Conservation (phyloP, 1,140 invertebrate species). For the Vanessa tameamea region DNA sequence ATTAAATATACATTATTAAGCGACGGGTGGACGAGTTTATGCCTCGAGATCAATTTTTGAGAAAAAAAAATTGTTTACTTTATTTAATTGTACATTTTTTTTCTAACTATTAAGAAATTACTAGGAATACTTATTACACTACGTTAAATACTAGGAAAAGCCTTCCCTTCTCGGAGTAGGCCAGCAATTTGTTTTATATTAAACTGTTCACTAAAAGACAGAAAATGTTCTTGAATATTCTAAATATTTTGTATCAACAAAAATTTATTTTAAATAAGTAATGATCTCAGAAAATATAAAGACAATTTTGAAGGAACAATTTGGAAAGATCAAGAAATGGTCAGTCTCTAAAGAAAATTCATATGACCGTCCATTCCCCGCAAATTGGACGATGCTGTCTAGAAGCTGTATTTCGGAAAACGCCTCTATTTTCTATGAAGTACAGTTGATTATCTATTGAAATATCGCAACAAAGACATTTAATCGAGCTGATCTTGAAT, state of each 20-base stretch:
- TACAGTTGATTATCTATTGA: slow-evolving; percentile 9
- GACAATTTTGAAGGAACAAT: slow-evolving; percentile 25
- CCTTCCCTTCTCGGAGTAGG: too few species aligned
- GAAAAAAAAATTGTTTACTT: too few species aligned
- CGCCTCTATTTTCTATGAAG: neutral
- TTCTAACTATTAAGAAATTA: too few species aligned
- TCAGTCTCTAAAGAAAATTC: slow-evolving; percentile 33
- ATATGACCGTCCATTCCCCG: slow-evolving; percentile 24
- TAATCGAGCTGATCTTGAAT: neutral
- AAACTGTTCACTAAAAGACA: too few species aligned
- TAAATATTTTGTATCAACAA: slow-evolving; percentile 2
- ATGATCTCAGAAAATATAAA: slow-evolving; percentile 1
- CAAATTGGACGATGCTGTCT: slow-evolving; percentile 22
- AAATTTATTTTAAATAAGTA: neutral
- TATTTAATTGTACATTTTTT: too few species aligned
- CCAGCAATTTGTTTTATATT: too few species aligned
- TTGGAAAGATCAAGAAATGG: slow-evolving; percentile 31
- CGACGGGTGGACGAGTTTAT: too few species aligned
- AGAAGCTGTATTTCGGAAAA: neutral
- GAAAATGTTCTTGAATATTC: too few species aligned
- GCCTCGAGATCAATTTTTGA: too few species aligned
- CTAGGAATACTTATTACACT: too few species aligned
- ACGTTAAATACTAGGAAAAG: too few species aligned
- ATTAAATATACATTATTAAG: too few species aligned
- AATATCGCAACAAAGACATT: slow-evolving; percentile 4